Percentiles rank a stretch among this genome's conserved stretches.
These are phyloP conservation scores for Etheostoma spectabile DNA, from an alignment of 2,113 vertebrate species.

Conservation along the genomic window DNA sequence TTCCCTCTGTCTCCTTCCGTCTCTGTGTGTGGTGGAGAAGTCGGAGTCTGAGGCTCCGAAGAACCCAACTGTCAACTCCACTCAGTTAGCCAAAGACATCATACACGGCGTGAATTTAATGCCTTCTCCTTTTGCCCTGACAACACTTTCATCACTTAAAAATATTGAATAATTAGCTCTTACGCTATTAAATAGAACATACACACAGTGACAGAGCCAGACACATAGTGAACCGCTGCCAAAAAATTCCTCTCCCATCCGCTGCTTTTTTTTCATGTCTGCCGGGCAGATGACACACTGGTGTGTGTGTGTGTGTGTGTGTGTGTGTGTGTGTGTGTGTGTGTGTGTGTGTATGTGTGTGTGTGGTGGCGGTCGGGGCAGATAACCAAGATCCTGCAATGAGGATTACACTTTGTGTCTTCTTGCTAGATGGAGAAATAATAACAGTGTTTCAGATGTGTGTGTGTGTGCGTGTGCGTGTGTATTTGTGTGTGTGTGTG, in stretches of 20 bases:
- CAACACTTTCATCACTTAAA: conserved; percentile 63
- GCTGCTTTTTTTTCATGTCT: conserved; percentile 53
- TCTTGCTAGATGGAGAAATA: too few species aligned
- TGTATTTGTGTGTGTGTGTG: background rate
- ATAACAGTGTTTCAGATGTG: background rate
- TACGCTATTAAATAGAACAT: conserved; percentile 51
- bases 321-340: background rate
- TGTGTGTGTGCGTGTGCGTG: too few species aligned
- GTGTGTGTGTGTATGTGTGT: conserved; percentile 17
- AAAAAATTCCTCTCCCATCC: conserved; percentile 25
- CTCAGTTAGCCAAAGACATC: conserved; percentile 69
- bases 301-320: conserved; percentile 1
- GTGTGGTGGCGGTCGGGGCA: background rate
- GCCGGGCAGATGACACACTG: conserved; percentile 70
- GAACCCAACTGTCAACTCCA: conserved; percentile 70
- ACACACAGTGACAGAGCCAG: conserved; percentile 41
- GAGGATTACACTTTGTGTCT: too few species aligned
- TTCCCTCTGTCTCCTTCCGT: conserved; percentile 26
- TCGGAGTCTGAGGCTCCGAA: conserved; percentile 40
- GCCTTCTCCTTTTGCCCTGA: conserved; percentile 55
- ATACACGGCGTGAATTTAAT: conserved; percentile 58
- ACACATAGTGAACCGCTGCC: conserved; percentile 47
- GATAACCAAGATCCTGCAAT: too few species aligned
- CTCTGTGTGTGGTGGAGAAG: conserved; percentile 47
- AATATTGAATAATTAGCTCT: conserved; percentile 64